Evolutionary conservation across 2,888 invertebrate species (phyloP), one percentile per base, ranked within the genome.

Genomic region (Brenthis ino): DNA sequence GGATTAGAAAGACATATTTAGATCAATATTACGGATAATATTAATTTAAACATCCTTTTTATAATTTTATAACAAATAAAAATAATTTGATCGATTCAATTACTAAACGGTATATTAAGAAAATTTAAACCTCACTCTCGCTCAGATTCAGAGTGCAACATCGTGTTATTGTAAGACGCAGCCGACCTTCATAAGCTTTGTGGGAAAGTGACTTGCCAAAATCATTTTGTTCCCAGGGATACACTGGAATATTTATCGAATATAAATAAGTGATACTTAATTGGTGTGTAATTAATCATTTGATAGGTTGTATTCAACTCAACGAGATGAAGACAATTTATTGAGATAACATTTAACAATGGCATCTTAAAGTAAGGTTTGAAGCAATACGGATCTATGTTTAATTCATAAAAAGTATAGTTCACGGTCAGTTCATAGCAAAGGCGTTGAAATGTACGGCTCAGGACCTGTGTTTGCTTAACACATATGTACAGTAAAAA

Each of bases 381-480:
- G 76, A 78, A 79, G 80, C 82, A 87, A 85, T 81, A 87, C 87
- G 88, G 86, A 90, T 87, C 84, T 87, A 79, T 78, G 53, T 75
- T 80, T 82, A 79, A 82, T 81, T 80, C 77, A 85, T 84, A 87
- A 89, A 91, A 88, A 86, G 80, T 85, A 87, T 87, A 89, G 89
- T 89, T 89, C 89, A 88, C 80, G 88, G 88, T 74, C 87, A 81
- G 75, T 73, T 71, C 74, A 75, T 73, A 64, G 73, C 71, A 75
- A 71, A 73, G 77, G 76, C 71, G 72, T 75, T 73, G 72, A 11
- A 75, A 68, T 73, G 72, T 74, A 75, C 68, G 71, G 73, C 67
- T 51, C 56, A 58, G 68, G 33, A 47, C 43, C 64, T 65, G 48
- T 61, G 55, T 70, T 58, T 54, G 72, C 74, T 67, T 43, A 43